These are phyloP conservation scores for Oikopleura dioica DNA, from an alignment of 23 tunicate species.

Conservation along the genomic window DNA sequence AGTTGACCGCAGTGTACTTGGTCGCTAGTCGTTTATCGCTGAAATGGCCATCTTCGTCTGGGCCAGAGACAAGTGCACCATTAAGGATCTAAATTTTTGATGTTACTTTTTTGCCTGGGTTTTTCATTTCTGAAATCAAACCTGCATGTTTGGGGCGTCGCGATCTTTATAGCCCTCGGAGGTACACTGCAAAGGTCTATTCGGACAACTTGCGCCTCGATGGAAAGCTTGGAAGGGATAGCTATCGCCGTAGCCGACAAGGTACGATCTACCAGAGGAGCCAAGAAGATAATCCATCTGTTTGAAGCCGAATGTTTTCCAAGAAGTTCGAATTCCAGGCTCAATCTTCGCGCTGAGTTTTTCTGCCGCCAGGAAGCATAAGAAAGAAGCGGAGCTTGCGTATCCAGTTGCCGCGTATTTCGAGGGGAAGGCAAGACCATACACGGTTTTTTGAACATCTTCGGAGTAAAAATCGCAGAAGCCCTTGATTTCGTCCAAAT, in stretches of 20 bases:
- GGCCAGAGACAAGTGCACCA: neutral
- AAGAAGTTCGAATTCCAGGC: too few species aligned
- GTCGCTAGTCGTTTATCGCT: neutral
- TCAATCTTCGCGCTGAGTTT: neutral
- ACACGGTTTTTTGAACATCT: neutral
- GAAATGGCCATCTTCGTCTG: neutral
- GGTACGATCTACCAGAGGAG: conserved; percentile 37
- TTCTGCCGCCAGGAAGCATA: neutral
- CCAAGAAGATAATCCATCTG: conserved; percentile 65
- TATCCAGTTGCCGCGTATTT: neutral
- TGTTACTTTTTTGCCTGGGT: too few species aligned
- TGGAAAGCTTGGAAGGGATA: conserved; percentile 36
- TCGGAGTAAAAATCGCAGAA: neutral
- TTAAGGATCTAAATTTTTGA: too few species aligned
- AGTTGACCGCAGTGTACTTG: neutral
- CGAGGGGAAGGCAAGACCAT: neutral
- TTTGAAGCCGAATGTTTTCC: conserved; percentile 19
- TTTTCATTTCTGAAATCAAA: too few species aligned
- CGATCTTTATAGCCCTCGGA: neutral
- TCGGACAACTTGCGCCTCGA: neutral
- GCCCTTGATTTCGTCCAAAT: neutral
- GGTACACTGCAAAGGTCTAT: neutral
- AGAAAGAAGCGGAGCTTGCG: neutral
- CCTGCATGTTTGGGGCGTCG: neutral
- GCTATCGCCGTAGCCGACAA: conserved; percentile 45